Evolutionary conservation across 2,113 vertebrate genomes (phyloP).

Genomic region (Emydura subglobosa): DNA sequence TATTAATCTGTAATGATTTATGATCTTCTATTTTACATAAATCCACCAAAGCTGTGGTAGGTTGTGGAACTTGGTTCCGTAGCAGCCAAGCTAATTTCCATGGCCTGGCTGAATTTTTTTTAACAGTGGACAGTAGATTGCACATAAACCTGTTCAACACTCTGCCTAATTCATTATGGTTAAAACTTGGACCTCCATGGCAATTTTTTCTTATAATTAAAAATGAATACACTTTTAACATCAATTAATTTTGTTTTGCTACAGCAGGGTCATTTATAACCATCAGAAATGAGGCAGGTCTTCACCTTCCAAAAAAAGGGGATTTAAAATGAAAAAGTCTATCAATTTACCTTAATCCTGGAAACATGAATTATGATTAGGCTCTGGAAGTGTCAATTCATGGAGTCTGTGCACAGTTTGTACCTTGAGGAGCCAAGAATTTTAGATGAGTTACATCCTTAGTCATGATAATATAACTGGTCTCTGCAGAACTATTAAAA

Average conservation of each 20-base stretch:
- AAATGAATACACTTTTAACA: not conserved
- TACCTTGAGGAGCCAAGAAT: constrained; percentile 50
- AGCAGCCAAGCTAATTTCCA: not conserved
- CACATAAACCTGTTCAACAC: not conserved
- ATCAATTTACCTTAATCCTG: not conserved
- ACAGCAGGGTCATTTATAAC: not conserved
- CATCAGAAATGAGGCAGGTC: not conserved
- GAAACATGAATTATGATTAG: constrained; percentile 58
- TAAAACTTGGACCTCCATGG: not conserved
- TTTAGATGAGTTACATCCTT: constrained; percentile 48
- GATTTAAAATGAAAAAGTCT: not conserved
- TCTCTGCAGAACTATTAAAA: constrained; percentile 56
- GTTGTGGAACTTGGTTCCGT: not conserved
- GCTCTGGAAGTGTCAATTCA: constrained; percentile 5
- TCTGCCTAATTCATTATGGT: not conserved
- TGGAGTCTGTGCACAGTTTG: not conserved
- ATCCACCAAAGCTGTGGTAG: not conserved
- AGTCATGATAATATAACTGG: not conserved
- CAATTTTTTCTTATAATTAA: not conserved
- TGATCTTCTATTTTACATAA: constrained; percentile 18
- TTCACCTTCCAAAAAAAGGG: constrained; percentile 37
- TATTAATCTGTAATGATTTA: constrained; percentile 27
- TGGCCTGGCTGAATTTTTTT: not conserved
- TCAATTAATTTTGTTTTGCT: not conserved
- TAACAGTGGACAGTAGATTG: not conserved